phyloP scores from a whole-genome alignment of 2,888 invertebrate species.

The Ditylenchus weischeri region DNA sequence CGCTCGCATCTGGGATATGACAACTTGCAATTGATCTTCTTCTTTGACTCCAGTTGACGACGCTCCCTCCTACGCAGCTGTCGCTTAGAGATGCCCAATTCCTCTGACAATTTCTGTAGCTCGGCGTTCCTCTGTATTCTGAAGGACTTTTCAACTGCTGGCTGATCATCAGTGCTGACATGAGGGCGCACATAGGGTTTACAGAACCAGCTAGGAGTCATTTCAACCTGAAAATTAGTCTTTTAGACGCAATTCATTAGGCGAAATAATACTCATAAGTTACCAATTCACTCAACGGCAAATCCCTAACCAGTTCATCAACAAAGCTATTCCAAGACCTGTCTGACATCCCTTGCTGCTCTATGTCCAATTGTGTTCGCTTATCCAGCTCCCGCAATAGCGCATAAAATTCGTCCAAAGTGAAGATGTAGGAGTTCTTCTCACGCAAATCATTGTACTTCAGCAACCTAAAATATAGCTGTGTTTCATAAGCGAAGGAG shows the following conservation, averaged over 20 bases:
- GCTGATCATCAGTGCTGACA: conserved; percentile 10
- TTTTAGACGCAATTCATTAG: neutral
- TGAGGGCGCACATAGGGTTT: conserved; percentile 54
- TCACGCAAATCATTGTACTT: conserved; percentile 50
- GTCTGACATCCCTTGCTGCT: neutral
- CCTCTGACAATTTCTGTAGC: conserved; percentile 28
- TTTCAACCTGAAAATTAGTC: conserved; percentile 32
- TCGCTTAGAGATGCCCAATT: conserved; percentile 38
- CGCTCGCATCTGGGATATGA: conserved; percentile 35
- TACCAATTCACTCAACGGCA: neutral
- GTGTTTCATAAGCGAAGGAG: too few species aligned
- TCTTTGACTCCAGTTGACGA: conserved; percentile 22
- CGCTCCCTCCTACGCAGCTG: conserved; percentile 40
- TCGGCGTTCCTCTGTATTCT: conserved; percentile 26
- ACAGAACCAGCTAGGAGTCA: conserved; percentile 50
- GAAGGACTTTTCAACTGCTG: conserved; percentile 9
- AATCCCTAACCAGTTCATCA: neutral
- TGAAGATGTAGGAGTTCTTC: conserved; percentile 40
- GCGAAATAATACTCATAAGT: neutral
- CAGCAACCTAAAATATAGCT: conserved; percentile 39
- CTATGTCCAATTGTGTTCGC: neutral
- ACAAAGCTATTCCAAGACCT: neutral
- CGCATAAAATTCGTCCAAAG: conserved; percentile 41
- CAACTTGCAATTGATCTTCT: conserved; percentile 27
- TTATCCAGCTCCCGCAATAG: conserved; percentile 43